phyloP scores from a whole-genome alignment of 2,888 invertebrate genomes.

The Tetanocera ferruginea region DNA sequence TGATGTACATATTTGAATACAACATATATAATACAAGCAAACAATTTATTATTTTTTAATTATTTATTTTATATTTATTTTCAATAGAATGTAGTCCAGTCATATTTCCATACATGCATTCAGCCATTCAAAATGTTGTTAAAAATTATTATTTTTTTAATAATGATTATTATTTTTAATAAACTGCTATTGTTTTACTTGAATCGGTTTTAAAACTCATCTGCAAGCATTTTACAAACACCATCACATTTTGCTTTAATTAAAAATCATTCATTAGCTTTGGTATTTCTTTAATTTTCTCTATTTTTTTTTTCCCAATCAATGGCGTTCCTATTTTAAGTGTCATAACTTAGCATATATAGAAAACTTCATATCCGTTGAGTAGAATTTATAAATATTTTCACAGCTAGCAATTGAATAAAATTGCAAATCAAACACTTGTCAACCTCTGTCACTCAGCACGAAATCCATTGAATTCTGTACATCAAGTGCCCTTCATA shows the following conservation, averaged over 20 bases:
- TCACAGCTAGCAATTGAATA: not conserved
- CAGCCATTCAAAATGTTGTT: not conserved
- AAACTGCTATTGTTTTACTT: not conserved
- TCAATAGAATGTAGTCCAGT: no score
- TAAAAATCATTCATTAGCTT: not conserved
- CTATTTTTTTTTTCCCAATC: not conserved
- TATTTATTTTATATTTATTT: no score
- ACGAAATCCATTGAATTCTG: conserved; percentile 11
- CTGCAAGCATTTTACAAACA: no score
- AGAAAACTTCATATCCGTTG: not conserved
- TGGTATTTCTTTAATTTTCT: not conserved
- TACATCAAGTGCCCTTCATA: conserved; percentile 48
- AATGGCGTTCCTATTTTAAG: not conserved
- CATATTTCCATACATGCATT: not conserved
- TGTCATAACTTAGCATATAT: not conserved
- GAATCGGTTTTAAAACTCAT: not conserved
- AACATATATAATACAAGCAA: no score
- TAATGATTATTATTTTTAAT: not conserved
- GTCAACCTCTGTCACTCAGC: conserved; percentile 62
- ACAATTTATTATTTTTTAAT: no score
- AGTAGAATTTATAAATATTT: not conserved
- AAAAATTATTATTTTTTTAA: not conserved
- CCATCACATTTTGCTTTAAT: not conserved
- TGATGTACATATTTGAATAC: no score
- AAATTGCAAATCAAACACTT: conserved; percentile 46